Evolutionary conservation across 2,113 vertebrate species (phyloP).

Genomic region (Myotis lucifugus): DNA sequence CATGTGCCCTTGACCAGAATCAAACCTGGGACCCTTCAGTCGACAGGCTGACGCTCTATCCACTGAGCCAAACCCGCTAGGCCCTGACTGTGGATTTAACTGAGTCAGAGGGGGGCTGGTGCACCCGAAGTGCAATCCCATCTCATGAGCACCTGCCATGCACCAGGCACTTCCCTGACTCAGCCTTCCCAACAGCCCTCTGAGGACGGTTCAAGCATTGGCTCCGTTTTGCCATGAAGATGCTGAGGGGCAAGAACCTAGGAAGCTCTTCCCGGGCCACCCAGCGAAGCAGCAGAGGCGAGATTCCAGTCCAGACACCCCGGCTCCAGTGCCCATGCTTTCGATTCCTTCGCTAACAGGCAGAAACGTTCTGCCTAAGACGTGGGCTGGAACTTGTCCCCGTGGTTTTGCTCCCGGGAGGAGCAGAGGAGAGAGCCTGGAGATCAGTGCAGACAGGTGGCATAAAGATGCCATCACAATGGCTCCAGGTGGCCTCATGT

Average conservation of each 20-base stretch:
- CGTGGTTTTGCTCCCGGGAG: neutral
- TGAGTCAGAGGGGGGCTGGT: neutral
- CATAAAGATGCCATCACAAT: neutral
- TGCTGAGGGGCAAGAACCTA: neutral
- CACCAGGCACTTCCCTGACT: neutral
- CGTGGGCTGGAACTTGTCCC: neutral
- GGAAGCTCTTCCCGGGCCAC: neutral
- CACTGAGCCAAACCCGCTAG: too few relatives aligned
- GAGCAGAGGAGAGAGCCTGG: neutral
- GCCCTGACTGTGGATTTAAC: too few relatives aligned
- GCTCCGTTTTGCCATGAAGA: neutral
- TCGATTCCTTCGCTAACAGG: neutral
- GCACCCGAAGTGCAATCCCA: fast-evolving
- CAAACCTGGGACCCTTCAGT: too few relatives aligned
- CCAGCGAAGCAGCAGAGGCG: neutral
- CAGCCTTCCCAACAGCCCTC: neutral
- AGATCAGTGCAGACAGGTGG: neutral
- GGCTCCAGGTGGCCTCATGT: neutral
- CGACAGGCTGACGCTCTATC: too few relatives aligned
- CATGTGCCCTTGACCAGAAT: too few relatives aligned
- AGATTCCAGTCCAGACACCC: neutral
- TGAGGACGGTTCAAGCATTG: too few relatives aligned
- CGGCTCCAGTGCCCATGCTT: neutral
- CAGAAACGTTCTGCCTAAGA: neutral
- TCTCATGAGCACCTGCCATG: neutral